A percentile compares a stretch with the other conserved stretches of the same genome.
Evolutionary conservation across 1,140 invertebrate species (phyloP).

Genomic region (Drosophila carrolli): DNA sequence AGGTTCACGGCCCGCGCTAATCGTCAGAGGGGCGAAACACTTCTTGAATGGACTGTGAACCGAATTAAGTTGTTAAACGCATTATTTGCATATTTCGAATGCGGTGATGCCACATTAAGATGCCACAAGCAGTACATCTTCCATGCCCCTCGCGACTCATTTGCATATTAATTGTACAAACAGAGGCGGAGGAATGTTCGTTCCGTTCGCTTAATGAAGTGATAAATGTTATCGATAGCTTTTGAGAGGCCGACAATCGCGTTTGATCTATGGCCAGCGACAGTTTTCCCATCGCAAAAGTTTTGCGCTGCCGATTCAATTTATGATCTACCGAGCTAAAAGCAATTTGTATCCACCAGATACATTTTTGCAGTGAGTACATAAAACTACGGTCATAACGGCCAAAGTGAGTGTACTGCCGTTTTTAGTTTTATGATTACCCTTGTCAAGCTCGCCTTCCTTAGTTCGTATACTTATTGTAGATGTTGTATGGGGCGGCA

Average conservation of each 20-base stretch:
- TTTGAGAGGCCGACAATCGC: slow-evolving; percentile 42
- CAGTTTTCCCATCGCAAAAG: slow-evolving; percentile 22
- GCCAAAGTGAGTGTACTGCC: slow-evolving; percentile 12
- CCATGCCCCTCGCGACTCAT: slow-evolving; percentile 40
- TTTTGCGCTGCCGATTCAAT: background rate
- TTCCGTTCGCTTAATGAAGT: slow-evolving; percentile 64
- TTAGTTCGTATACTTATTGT: slow-evolving; percentile 14
- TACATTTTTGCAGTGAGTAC: slow-evolving; percentile 33
- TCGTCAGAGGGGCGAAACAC: slow-evolving; percentile 50
- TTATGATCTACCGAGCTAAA: slow-evolving; percentile 17
- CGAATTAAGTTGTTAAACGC: slow-evolving; percentile 84
- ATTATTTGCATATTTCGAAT: slow-evolving; percentile 84
- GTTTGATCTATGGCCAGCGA: slow-evolving; percentile 39
- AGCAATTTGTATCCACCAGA: slow-evolving; percentile 24
- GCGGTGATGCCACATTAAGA: slow-evolving; percentile 66
- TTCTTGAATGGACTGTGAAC: slow-evolving; percentile 43
- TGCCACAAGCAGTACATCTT: slow-evolving; percentile 44
- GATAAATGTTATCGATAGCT: slow-evolving; percentile 68
- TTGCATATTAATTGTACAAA: slow-evolving; percentile 84
- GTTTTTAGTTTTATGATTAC: slow-evolving; percentile 62
- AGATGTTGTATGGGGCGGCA: slow-evolving; percentile 38
- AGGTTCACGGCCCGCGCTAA: slow-evolving; percentile 77
- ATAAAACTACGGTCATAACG: slow-evolving; percentile 43
- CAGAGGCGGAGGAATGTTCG: slow-evolving; percentile 53
- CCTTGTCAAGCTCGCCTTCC: slow-evolving; percentile 19